Evolutionary conservation across 2,797 vertebrate genomes (phyloP), one percentile per base, ranked within the genome.

Genomic region (Menidia menidia): DNA sequence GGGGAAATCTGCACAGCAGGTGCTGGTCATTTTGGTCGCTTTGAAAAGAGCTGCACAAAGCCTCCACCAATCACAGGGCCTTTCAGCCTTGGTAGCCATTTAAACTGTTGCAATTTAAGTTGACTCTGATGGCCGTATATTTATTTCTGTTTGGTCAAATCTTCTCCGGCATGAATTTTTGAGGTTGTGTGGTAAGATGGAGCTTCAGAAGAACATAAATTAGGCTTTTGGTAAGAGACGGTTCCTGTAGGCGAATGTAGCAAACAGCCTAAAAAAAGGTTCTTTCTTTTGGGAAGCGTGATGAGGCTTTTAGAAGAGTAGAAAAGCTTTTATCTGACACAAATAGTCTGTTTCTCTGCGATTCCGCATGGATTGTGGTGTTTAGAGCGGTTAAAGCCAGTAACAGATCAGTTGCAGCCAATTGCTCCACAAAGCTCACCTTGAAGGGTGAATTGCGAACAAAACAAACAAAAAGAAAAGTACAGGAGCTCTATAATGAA

Each of bases 381-480:
- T 85, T 72, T 78, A n/a, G 60, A 64, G 64, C 64, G 72, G 48
- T 57, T 68, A 41, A 66, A 57, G 60, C 62, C 11, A 13, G 62
- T 58, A 45, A 45, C 63, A 68, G 44, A 57, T 52, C 54, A 56
- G 47, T 47, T 60, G 60, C 58, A 53, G 45, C 63, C 44, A 6
- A 11, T 25, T 74, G 64, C 74, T 67, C 35, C n/a, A 7, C 59
- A 53, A 84, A 72, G 33, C 64, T 54, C 42, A 19, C 39, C 68
- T 84, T 75, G 50, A 90, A 78, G 45, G 44, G 55, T 77, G 67
- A 71, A 77, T 82, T 73, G 63, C 64, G 71, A 32, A 10, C 35
- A 39, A 39, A 39, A 39, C 35, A 39, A 39, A 39, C 35, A 39
- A 7, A 39, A 5, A 7, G 10, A 39, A 39, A 71, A 61, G 25